phyloP scores from a whole-genome alignment of 2,113 vertebrate species.

The Noturus placidus region DNA sequence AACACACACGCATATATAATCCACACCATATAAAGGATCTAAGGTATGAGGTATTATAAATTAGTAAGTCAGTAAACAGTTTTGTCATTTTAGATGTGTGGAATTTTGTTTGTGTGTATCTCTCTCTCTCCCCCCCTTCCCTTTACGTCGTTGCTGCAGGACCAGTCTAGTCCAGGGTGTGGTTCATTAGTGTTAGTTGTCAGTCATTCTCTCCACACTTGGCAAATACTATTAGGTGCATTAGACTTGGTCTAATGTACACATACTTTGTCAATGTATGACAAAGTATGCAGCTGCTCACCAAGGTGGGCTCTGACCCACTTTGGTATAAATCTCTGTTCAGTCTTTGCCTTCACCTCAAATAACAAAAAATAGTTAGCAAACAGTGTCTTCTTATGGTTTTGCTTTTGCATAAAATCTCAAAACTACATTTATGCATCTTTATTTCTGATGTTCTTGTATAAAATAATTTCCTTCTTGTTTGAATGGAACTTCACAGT shows the following conservation, averaged over 20 bases:
- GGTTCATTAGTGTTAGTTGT: conserved; percentile 63
- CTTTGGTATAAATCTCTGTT: conserved; percentile 7
- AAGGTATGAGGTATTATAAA: neutral
- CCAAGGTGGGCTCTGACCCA: conserved; percentile 48
- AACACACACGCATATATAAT: neutral
- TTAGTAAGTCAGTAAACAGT: neutral
- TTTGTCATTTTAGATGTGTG: neutral
- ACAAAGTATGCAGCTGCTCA: conserved; percentile 48
- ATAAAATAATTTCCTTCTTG: neutral
- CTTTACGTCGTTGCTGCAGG: conserved; percentile 33
- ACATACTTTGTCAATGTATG: conserved; percentile 54
- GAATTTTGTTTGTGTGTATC: neutral
- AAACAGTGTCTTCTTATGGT: neutral
- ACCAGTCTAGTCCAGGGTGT: conserved; percentile 56
- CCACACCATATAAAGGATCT: neutral
- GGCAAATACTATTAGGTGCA: conserved; percentile 62
- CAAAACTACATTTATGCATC: neutral
- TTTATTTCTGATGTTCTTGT: neutral
- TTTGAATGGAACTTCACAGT: neutral
- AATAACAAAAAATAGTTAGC: neutral
- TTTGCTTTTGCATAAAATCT: neutral
- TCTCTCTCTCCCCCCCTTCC: neutral
- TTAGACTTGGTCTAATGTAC: conserved; percentile 53
- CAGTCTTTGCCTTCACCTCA: neutral
- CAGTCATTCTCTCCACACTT: conserved; percentile 63